Percentiles rank a stretch among this genome's conserved stretches.
Evolutionary conservation across 2,797 vertebrate genomes (phyloP).

Genomic region (Megaceryle alcyon): DNA sequence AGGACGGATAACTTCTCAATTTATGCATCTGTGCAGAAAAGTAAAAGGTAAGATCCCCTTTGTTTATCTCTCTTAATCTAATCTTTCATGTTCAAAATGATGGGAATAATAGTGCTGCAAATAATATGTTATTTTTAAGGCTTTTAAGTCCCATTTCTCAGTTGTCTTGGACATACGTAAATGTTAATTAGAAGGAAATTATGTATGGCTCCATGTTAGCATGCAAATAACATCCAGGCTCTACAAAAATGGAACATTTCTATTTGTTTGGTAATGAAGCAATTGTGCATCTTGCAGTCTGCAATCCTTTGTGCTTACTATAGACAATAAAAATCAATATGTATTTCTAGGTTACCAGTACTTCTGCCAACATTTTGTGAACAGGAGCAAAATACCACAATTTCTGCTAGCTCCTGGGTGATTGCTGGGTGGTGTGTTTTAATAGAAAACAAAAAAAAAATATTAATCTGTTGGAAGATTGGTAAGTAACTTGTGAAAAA

Average conservation of each 20-base stretch:
- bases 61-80: background rate
- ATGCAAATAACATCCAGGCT: background rate
- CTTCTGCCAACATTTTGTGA: background rate
- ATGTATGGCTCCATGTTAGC: background rate
- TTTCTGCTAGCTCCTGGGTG: background rate
- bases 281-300: background rate
- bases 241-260: background rate
- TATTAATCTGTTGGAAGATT: background rate
- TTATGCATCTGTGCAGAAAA: background rate
- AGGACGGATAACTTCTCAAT: background rate
- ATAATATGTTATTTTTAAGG: background rate
- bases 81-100: background rate
- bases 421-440: background rate
- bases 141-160: background rate
- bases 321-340: background rate
- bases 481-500: slow-evolving; percentile 9
- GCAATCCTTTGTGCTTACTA: background rate
- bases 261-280: background rate
- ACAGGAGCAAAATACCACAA: background rate
- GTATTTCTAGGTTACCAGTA: background rate
- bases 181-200: background rate
- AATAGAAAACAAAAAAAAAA: background rate
- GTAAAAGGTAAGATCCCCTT: background rate
- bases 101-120: background rate
- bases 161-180: rapidly evolving